A percentile compares a stretch with the other conserved stretches of the same genome.
Evolutionary conservation across 2,113 vertebrate species (phyloP).

Genomic region (Tupaia tana): DNA sequence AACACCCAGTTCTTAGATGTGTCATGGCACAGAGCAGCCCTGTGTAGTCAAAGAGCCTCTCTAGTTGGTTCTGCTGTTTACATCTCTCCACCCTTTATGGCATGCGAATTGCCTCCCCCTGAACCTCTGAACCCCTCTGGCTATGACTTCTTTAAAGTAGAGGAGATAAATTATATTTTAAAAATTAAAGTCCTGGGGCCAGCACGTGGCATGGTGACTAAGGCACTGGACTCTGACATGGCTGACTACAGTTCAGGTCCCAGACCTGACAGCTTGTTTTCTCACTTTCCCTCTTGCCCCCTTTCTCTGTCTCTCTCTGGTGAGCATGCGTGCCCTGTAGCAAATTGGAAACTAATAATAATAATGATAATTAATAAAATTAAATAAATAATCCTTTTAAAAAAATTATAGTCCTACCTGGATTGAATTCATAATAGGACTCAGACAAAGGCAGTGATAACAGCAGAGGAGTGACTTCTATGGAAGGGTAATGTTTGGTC

Average conservation of each 20-base stretch:
- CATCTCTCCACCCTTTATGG: not conserved
- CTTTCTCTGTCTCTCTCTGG: too few species aligned
- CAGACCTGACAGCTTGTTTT: too few species aligned
- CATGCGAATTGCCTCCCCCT: not conserved
- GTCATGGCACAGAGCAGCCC: not conserved
- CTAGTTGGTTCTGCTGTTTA: too few species aligned
- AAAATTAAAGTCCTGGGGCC: not conserved
- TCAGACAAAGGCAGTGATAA: not conserved
- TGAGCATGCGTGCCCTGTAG: too few species aligned
- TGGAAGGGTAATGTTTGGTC: not conserved
- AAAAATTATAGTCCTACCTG: not conserved
- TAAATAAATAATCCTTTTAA: too few species aligned
- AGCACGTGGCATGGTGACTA: too few species aligned
- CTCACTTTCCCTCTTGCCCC: too few species aligned
- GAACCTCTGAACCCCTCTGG: not conserved
- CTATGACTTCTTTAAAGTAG: not conserved
- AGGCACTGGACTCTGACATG: too few species aligned
- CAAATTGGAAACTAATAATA: too few species aligned
- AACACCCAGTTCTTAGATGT: not conserved
- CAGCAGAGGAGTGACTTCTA: not conserved
- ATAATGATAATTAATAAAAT: too few species aligned
- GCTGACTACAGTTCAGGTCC: too few species aligned
- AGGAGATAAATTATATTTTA: constrained; percentile 36
- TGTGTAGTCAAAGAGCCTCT: not conserved
- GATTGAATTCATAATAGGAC: not conserved